phyloP scores from a whole-genome alignment of 2,888 invertebrate genomes.

The Papilio protenor region DNA sequence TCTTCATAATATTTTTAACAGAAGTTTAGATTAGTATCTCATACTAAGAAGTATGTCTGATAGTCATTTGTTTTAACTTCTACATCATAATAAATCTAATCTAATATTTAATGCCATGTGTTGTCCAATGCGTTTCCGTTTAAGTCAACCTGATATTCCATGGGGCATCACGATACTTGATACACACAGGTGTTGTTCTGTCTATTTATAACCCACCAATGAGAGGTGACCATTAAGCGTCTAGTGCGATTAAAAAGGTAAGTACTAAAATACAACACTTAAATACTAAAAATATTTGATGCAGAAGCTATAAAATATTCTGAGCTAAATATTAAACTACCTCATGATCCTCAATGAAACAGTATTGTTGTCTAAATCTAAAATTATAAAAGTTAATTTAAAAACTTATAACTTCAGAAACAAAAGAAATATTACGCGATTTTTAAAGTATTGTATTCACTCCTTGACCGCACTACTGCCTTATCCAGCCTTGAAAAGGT shows the following conservation, averaged over 20 bases:
- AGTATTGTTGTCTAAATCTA: background rate
- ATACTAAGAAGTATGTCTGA: background rate
- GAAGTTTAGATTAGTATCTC: no score
- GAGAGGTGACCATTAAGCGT: background rate
- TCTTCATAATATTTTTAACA: no score
- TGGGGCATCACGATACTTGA: slow-evolving; percentile 34
- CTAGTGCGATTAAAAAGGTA: slow-evolving; percentile 20
- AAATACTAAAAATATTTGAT: no score
- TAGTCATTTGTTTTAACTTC: background rate
- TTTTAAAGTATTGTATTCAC: background rate
- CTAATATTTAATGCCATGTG: background rate
- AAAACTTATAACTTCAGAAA: slow-evolving; percentile 6
- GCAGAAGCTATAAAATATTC: no score
- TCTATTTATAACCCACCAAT: slow-evolving; percentile 35
- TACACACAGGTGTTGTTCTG: slow-evolving; percentile 33
- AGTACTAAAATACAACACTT: no score
- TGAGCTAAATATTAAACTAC: no score
- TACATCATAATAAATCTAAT: background rate
- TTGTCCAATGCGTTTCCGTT: slow-evolving; percentile 24
- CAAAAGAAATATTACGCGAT: background rate
- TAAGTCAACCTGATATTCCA: slow-evolving; percentile 32
- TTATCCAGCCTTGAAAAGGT: slow-evolving; percentile 34
- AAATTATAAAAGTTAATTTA: background rate
- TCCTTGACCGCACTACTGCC: slow-evolving; percentile 16
- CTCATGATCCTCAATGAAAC: background rate